Evolutionary conservation across 2,888 invertebrate species (phyloP).

Genomic region (Nomada fucata): DNA sequence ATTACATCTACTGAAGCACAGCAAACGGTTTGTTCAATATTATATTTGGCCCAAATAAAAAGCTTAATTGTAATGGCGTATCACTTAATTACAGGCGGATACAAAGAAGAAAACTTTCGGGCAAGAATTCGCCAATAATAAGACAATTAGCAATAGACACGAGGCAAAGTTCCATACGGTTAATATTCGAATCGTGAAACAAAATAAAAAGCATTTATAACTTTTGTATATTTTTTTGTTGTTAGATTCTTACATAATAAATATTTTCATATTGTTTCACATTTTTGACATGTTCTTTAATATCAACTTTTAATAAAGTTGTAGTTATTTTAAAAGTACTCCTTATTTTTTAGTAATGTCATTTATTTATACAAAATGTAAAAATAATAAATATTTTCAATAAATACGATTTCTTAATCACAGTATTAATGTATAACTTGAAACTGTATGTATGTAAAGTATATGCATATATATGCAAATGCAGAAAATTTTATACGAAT

Average conservation of each 20-base stretch:
- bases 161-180: constrained; percentile 53
- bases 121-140: constrained; percentile 1
- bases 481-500: too few relatives aligned
- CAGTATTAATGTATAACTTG: too few relatives aligned
- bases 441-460: too few relatives aligned
- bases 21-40: constrained; percentile 33
- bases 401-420: too few relatives aligned
- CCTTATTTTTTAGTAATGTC: background rate
- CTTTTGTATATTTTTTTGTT: constrained; percentile 24
- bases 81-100: constrained; percentile 29
- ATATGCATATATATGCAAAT: too few relatives aligned
- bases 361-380: background rate
- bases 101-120: constrained; percentile 14
- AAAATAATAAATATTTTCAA: too few relatives aligned
- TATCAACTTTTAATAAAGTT: background rate
- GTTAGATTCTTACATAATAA: constrained; percentile 30
- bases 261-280: constrained; percentile 25
- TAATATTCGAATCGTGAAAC: constrained; percentile 61
- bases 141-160: constrained; percentile 14
- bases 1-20: constrained; percentile 7
- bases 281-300: background rate
- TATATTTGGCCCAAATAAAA: background rate
- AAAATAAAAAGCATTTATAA: constrained; percentile 26
- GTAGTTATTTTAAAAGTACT: background rate
- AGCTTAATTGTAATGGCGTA: background rate